Evolutionary conservation across 2,888 invertebrate species (phyloP), one percentile per base, ranked within the genome.

Genomic region (Ectropis crepuscularia): DNA sequence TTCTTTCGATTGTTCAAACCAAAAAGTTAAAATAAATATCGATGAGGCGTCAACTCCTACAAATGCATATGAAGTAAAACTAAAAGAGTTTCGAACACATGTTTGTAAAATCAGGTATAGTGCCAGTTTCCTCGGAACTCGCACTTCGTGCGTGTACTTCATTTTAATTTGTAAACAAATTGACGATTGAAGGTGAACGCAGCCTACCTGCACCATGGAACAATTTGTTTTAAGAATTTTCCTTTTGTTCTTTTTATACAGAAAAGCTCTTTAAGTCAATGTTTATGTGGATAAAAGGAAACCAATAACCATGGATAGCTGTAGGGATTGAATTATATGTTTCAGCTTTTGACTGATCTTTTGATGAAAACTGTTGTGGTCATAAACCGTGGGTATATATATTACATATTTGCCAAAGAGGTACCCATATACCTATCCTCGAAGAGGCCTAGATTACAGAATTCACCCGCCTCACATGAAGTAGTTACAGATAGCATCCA

Each of bases 401-500:
- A 2, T 28, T 28, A 28, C 4, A 28, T 1, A 2, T 28, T 28
- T 28, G 16, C 4, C 16, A 28, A 28, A 28, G 16, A 4, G 16
- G 4, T 28, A 4, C 16, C 16, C 16, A 28, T 4, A 2, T 28
- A 4, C 16, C 16, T 28, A 28, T 28, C 16, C 16, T 28, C 4
- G 4, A 28, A 28, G 16, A 28, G 16, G 16, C 16, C 16, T 28
- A 2, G 16, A 28, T 28, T 28, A 28, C 16, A 45, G 46, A 36
- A 41, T 58, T 53, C 36, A 36, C 43, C 41, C 43, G 54, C 48
- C 46, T 54, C 55, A 45, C 46, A 51, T 50, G 49, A 45, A 53
- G 63, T 63, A 55, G 61, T 46, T 61, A 62, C 62, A 61, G 61
- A 48, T 49, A 63, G 16, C 47, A 49, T 38, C 43, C 39, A 43